Base-by-base conservation (phyloP, 2,797 vertebrate genomes). In the Gobio occitaniae region DNA sequence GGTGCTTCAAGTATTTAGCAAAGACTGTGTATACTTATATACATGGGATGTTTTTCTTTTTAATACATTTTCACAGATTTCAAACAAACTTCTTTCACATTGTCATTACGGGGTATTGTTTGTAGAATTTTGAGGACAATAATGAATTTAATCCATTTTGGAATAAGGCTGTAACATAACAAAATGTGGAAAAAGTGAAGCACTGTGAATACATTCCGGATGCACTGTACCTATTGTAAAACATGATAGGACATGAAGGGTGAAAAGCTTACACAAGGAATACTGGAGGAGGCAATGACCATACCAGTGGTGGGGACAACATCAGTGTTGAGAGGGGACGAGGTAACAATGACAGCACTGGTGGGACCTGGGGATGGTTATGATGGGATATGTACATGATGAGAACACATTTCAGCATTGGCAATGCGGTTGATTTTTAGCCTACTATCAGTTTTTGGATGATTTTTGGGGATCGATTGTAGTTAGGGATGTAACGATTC, bases 281-380 rank as follows among this genome's bases (percentile, higher is more conserved):
- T 94, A 92, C 94, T 91, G 87, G 97, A 91, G 19, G 97, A 93
- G 17, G 97, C 81, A 82, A 99, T 95, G 91, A 98, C 96, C 88
- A 99, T 91, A 21, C 91, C 94, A 54, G 97, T 89, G 76, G 94
- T 95, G 70, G 96, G 92, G 66, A 96, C 92, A 66, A 95, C 94
- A 29, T 99, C 97, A 85, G 94, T 93, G 93, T 97, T 98, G 90
- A 97, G 90, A 86, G 96, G 92, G 61, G 95, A 92, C 19, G 96
- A 95, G 4, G 97, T 95, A 88, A 99, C 96, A 80, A 98, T 97
- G 90, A 98, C 95, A 80, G 97, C 95, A 86, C 94, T 95, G 44
- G 96, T 86, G 61, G 95, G 96, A 90, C 95, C 96, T 91, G 95
- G 83, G 90, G 97, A 97, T 86, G 93, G 96, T 97, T 85, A n/a